A percentile compares a stretch with the other conserved stretches of the same genome.
phyloP scores from a whole-genome alignment of 37 sponge, comb jelly and placozoan species.

The Haliclona indistincta region DNA sequence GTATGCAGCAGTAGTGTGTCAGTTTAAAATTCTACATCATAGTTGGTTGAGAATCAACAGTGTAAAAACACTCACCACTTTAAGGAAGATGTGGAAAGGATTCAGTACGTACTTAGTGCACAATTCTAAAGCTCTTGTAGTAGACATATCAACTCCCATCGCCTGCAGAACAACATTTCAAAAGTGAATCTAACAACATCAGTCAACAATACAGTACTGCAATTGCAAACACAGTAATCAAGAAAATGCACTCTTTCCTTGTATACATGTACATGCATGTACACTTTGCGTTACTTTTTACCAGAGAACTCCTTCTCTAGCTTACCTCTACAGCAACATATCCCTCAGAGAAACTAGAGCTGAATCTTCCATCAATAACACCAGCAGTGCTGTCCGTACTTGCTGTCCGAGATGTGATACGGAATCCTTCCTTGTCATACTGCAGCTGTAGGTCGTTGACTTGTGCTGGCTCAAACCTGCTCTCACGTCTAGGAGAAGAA shows the following conservation, averaged over 20 bases:
- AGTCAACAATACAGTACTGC: not conserved
- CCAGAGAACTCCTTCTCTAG: not conserved
- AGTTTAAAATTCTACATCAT: not conserved
- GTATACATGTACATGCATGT: constrained; percentile 1
- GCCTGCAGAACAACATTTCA: not conserved
- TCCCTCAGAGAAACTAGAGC: not conserved
- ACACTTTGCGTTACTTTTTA: not conserved
- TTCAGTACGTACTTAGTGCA: constrained; percentile 72
- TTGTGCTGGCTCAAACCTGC: too few relatives aligned
- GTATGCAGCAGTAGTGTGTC: too few relatives aligned
- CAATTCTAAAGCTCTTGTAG: constrained; percentile 48
- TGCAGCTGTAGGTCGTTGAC: too few relatives aligned
- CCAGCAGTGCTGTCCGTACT: not conserved
- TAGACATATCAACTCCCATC: constrained; percentile 7
- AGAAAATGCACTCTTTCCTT: not conserved
- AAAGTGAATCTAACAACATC: not conserved
- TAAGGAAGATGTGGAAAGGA: constrained; percentile 62
- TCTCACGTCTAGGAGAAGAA: too few relatives aligned
- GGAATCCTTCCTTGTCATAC: constrained; percentile 1
- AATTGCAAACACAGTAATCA: not conserved
- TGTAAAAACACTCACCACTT: constrained; percentile 54
- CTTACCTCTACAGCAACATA: not conserved
- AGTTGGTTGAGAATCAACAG: not conserved
- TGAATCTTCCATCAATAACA: not conserved
- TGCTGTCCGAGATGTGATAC: not conserved